phyloP scores from a whole-genome alignment of 2,888 invertebrate species.

The Leptinotarsa rubiginosa region DNA sequence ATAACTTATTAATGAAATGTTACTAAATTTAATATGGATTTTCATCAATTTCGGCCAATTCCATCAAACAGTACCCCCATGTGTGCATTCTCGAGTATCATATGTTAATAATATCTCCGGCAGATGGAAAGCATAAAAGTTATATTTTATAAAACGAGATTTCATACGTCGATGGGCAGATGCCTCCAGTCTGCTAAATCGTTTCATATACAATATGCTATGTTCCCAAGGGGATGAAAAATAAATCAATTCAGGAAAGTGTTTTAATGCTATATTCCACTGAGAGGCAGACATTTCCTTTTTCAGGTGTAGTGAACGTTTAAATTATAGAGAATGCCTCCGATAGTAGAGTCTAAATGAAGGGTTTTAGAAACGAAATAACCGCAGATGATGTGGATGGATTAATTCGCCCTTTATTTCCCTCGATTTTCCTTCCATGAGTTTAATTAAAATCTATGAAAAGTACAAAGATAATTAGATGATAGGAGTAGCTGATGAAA shows the following conservation, averaged over 20 bases:
- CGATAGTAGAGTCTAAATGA: not conserved
- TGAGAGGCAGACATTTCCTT: not conserved
- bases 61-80: too few species aligned
- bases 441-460: too few species aligned
- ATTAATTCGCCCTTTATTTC: too few species aligned
- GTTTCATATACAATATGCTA: constrained; percentile 3
- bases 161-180: constrained; percentile 1
- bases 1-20: too few species aligned
- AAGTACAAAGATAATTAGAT: too few species aligned
- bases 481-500: too few species aligned
- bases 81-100: not conserved
- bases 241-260: constrained; percentile 10
- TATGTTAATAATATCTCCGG: not conserved
- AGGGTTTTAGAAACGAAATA: not conserved
- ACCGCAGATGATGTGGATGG: too few species aligned
- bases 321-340: not conserved
- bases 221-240: constrained; percentile 11
- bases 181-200: not conserved
- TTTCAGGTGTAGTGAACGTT: not conserved
- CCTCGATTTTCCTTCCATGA: too few species aligned
- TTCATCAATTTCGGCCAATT: too few species aligned
- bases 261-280: constrained; percentile 1
- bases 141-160: constrained; percentile 7
- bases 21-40: too few species aligned
- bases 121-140: not conserved